Conservation (phyloP, 2,113 vertebrate species). For the Lonchura striata region DNA sequence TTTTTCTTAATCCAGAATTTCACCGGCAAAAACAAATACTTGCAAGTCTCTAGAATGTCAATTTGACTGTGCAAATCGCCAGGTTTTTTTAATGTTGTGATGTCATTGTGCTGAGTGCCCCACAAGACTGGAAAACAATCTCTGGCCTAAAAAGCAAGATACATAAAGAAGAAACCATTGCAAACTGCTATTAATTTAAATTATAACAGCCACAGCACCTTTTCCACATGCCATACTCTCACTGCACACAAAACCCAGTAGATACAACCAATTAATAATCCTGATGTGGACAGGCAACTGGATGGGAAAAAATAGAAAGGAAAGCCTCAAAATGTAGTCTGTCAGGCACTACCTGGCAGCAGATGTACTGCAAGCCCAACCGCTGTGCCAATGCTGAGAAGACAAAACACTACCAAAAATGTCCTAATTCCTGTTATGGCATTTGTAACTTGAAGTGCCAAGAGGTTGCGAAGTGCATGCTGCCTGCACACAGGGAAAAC, state of each 20-base stretch:
- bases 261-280: not conserved
- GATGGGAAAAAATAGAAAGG: not conserved
- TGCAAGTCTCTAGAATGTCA: not conserved
- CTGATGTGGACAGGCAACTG: fast-evolving
- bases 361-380: not conserved
- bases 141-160: not conserved
- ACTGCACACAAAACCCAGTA: not conserved
- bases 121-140: not conserved
- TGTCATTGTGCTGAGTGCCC: not conserved
- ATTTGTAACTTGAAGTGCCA: not conserved
- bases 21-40: not conserved
- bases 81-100: not conserved
- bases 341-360: not conserved
- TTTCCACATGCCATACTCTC: not conserved
- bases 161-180: not conserved
- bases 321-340: not conserved
- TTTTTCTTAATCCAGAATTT: not conserved
- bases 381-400: not conserved
- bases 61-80: not conserved
- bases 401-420: not conserved
- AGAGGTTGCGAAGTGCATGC: not conserved
- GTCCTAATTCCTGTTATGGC: not conserved
- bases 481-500: not conserved
- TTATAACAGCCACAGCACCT: not conserved
- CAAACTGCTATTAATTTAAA: not conserved